phyloP scores from a whole-genome alignment of 1,140 invertebrate genomes.

The Olivierus martensii region DNA sequence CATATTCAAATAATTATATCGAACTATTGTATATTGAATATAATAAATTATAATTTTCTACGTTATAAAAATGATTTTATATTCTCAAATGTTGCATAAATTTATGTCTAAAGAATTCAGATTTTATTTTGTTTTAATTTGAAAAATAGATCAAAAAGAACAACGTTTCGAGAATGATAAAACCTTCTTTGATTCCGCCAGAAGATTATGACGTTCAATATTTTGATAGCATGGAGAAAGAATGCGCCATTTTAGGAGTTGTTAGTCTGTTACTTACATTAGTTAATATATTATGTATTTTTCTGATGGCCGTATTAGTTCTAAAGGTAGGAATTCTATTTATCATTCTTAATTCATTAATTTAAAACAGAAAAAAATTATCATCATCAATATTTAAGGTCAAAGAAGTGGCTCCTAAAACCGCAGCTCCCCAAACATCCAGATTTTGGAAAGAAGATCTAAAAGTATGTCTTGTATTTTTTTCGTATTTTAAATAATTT shows the following conservation, averaged over 20 bases:
- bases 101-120: too few species aligned
- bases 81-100: too few species aligned
- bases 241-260: constrained; percentile 59
- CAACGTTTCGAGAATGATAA: neutral
- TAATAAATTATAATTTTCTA: too few species aligned
- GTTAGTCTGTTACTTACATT: constrained; percentile 63
- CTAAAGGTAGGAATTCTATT: constrained; percentile 43
- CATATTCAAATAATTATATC: too few species aligned
- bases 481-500: neutral
- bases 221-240: constrained; percentile 51
- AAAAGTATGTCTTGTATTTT: constrained; percentile 26
- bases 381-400: constrained; percentile 38
- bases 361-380: neutral
- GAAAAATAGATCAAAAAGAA: too few species aligned
- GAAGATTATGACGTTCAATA: constrained; percentile 39
- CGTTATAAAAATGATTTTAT: too few species aligned
- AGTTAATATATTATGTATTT: constrained; percentile 69
- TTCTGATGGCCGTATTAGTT: constrained; percentile 64
- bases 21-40: too few species aligned
- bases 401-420: constrained; percentile 61
- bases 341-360: neutral
- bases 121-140: too few species aligned
- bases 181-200: constrained; percentile 14
- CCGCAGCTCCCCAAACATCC: constrained; percentile 44
- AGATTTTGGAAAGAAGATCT: constrained; percentile 70